phyloP scores from a whole-genome alignment of 2,888 invertebrate species.

The Eristalinus aeneus region DNA sequence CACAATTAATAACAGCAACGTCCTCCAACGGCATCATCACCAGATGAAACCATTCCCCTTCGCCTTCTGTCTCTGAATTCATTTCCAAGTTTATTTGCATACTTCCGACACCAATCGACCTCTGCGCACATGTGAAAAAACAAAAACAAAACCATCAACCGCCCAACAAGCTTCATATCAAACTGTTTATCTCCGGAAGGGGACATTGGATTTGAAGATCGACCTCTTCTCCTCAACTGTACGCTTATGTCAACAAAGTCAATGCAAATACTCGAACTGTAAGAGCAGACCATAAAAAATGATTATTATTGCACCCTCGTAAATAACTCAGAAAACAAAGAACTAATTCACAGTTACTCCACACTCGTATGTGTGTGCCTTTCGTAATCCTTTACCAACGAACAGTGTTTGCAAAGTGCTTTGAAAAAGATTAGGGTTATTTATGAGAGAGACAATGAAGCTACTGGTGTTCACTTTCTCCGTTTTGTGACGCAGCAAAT shows the following conservation, averaged over 20 bases:
- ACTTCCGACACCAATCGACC: not conserved
- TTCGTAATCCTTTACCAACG: not conserved
- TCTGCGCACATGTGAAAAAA: no score
- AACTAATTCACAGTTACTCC: constrained; percentile 13
- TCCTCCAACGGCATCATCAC: not conserved
- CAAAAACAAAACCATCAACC: not conserved
- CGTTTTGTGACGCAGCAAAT: not conserved
- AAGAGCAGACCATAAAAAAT: constrained; percentile 11
- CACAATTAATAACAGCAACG: no score
- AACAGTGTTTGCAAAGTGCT: not conserved
- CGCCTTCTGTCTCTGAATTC: not conserved
- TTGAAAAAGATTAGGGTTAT: not conserved
- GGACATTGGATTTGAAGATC: not conserved
- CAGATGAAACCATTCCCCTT: not conserved
- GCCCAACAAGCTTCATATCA: not conserved
- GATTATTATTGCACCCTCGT: constrained; percentile 8
- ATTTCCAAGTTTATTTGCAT: not conserved
- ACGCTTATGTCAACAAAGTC: not conserved
- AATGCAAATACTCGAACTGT: not conserved
- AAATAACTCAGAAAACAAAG: constrained; percentile 40
- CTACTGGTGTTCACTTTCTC: not conserved
- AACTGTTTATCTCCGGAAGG: not conserved
- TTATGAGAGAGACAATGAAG: not conserved
- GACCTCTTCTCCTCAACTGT: no score
- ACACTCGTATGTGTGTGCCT: not conserved